Conservation (phyloP, 2,797 vertebrate genomes). For the Pipistrellus nathusii region DNA sequence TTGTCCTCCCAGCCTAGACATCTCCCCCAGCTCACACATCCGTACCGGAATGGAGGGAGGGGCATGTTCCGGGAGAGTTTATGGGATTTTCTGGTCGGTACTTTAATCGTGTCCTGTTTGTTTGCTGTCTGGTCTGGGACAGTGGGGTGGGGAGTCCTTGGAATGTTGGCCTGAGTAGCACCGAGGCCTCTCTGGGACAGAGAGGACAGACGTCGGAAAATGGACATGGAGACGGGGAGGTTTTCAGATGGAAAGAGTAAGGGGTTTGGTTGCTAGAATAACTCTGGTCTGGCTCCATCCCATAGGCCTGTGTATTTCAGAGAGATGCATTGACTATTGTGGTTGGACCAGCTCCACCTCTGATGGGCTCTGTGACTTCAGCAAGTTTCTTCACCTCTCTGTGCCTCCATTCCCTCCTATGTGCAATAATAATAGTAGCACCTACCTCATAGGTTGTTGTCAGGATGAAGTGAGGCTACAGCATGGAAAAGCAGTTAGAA, state of each 20-base stretch:
- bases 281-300: not conserved
- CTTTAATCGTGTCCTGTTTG: constrained; percentile 74
- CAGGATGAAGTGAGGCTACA: not conserved
- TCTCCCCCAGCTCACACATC: not conserved
- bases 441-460: not conserved
- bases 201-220: constrained; percentile 65
- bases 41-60: not conserved
- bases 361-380: not conserved
- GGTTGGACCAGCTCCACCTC: not conserved
- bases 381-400: not conserved
- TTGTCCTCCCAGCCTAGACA: not conserved
- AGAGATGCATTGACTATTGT: not conserved
- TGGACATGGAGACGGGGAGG: constrained; percentile 40
- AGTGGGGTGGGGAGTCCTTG: constrained; percentile 58
- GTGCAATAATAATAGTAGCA: not conserved
- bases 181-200: constrained; percentile 8
- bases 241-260: constrained; percentile 20
- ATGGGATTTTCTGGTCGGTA: constrained; percentile 68
- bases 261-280: constrained; percentile 32
- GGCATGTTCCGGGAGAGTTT: not conserved
- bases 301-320: not conserved
- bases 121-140: constrained; percentile 81
- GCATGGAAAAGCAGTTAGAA: not conserved
- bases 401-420: not conserved
- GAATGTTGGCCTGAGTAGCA: constrained; percentile 61